Conservation (phyloP, 2,797 vertebrate genomes). For the Spondyliosoma cantharus region DNA sequence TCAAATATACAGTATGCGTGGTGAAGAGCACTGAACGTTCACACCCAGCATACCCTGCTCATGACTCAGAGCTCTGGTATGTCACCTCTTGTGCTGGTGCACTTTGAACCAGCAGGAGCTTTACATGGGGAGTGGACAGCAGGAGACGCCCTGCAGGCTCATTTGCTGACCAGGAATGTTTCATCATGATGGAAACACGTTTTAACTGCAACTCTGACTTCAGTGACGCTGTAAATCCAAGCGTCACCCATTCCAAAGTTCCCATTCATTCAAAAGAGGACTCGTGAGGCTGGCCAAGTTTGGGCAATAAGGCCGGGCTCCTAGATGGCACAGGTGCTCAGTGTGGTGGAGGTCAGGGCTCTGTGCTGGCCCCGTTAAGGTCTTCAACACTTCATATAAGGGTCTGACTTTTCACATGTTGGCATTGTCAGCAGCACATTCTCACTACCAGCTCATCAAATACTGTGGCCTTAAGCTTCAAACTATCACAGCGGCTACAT, state of each 20-base stretch:
- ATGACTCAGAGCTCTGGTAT: conserved; percentile 64
- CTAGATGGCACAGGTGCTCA: neutral
- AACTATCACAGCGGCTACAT: too few relatives aligned
- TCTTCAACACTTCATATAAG: neutral
- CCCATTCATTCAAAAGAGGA: too few relatives aligned
- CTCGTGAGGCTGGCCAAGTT: neutral
- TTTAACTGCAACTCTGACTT: neutral
- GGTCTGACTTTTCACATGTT: neutral
- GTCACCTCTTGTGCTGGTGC: conserved; percentile 39
- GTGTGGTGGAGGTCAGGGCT: neutral
- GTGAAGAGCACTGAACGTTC: conserved; percentile 3
- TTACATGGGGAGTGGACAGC: conserved; percentile 40
- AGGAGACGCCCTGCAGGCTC: conserved; percentile 37
- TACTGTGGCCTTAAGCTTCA: too few relatives aligned
- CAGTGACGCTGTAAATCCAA: too few relatives aligned
- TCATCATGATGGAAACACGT: conserved; percentile 13
- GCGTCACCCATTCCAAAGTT: too few relatives aligned
- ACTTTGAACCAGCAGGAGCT: conserved; percentile 62
- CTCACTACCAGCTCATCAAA: too few relatives aligned
- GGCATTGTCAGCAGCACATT: neutral
- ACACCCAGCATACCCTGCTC: conserved; percentile 44
- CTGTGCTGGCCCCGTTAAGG: neutral
- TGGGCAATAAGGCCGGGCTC: neutral
- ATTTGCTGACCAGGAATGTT: conserved; percentile 37
- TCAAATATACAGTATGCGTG: conserved; percentile 7